Percentiles rank a stretch among this genome's conserved stretches.
Evolutionary conservation across 2,113 vertebrate genomes (phyloP).

Genomic region (Oreochromis spilurus): DNA sequence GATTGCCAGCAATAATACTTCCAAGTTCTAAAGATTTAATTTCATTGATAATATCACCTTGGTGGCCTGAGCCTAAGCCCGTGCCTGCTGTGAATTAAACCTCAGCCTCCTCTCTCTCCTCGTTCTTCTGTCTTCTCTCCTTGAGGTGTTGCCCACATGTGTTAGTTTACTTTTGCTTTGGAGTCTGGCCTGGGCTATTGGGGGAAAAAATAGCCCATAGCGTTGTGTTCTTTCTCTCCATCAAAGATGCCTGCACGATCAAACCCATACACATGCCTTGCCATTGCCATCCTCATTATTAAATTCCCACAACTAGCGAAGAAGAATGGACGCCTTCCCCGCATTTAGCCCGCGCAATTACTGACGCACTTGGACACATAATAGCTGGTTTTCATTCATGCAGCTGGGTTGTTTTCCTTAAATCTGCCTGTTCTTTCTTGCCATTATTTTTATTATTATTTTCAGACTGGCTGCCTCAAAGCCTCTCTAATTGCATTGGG

Average conservation of each 20-base stretch:
- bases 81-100: constrained; percentile 30
- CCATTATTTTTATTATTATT: constrained; percentile 61
- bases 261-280: neutral
- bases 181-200: neutral
- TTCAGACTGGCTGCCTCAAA: constrained; percentile 65
- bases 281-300: constrained; percentile 9
- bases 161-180: neutral
- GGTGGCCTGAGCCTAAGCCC: constrained; percentile 31
- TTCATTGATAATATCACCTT: constrained; percentile 63
- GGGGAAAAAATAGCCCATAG: neutral
- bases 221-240: neutral
- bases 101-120: neutral
- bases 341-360: constrained; percentile 16
- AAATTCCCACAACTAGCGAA: neutral
- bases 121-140: neutral
- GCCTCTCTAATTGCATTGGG: constrained; percentile 71
- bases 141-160: neutral
- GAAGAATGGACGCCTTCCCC: constrained; percentile 6
- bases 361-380: neutral
- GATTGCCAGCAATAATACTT: constrained; percentile 35
- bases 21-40: constrained; percentile 50
- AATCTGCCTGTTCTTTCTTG: constrained; percentile 35
- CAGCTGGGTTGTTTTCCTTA: constrained; percentile 29
- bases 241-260: neutral
- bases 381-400: constrained; percentile 43